These are phyloP conservation scores for Enteromius radiatus DNA, from an alignment of 2,797 vertebrate genomes.

Conservation along the genomic window DNA sequence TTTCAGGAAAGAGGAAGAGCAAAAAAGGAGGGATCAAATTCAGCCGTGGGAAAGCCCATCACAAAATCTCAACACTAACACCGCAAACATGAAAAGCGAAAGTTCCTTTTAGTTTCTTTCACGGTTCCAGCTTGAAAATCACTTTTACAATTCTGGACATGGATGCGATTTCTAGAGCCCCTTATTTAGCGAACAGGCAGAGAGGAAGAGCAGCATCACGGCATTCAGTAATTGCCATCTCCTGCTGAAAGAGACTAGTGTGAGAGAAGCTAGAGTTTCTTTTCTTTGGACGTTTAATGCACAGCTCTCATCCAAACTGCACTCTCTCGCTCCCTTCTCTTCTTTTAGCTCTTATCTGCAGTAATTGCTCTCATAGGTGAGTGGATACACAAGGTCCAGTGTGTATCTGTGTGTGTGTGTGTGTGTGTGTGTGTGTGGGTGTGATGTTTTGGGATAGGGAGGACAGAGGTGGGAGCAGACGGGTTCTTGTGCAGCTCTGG, in stretches of 20 bases:
- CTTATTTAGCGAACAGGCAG: not conserved
- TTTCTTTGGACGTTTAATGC: slow-evolving; percentile 56
- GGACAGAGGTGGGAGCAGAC: slow-evolving; percentile 19
- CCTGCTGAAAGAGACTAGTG: slow-evolving; percentile 38
- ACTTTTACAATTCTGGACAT: slow-evolving; percentile 18
- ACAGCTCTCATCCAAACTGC: slow-evolving; percentile 37
- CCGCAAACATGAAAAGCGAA: slow-evolving; percentile 7
- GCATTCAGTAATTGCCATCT: slow-evolving; percentile 39
- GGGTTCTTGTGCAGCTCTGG: slow-evolving; percentile 16
- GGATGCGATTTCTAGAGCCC: not conserved
- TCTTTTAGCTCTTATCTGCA: slow-evolving; percentile 45
- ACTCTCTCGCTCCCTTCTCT: slow-evolving; percentile 23
- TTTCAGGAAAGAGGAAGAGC: slow-evolving; percentile 45
- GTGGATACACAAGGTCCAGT: slow-evolving; percentile 33
- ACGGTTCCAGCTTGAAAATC: slow-evolving; percentile 2
- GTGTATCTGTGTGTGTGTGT: slow-evolving; percentile 6
- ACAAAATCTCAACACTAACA: slow-evolving; percentile 42
- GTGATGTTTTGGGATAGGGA: slow-evolving; percentile 38
- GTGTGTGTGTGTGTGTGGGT: no score
- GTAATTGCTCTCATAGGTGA: slow-evolving; percentile 53
- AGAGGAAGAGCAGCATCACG: slow-evolving; percentile 16
- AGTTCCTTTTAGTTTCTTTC: slow-evolving; percentile 14
- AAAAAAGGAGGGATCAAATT: slow-evolving; percentile 47
- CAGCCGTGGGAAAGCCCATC: slow-evolving; percentile 61
- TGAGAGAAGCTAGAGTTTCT: slow-evolving; percentile 56